These are phyloP conservation scores for Seriola quinqueradiata DNA, from an alignment of 2,113 vertebrate genomes.

Conservation along the genomic window DNA sequence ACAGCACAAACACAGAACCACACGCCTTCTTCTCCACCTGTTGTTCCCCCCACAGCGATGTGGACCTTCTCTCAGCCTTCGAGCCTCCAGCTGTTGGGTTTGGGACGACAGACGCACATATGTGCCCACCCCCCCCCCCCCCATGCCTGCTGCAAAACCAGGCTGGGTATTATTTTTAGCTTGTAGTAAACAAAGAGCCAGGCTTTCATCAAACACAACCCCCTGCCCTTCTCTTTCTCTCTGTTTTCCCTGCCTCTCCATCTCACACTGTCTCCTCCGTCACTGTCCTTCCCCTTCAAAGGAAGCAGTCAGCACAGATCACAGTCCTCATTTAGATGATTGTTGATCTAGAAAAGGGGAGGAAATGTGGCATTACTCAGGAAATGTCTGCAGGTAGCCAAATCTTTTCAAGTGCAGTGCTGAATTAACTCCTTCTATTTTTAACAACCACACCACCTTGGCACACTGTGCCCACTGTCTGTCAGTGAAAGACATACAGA, in stretches of 20 bases:
- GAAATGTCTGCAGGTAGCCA: constrained; percentile 73
- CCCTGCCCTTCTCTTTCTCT: constrained; percentile 23
- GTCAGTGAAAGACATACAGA: constrained; percentile 25
- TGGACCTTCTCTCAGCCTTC: constrained; percentile 36
- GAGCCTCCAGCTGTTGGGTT: constrained; percentile 71
- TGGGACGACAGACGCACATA: constrained; percentile 57
- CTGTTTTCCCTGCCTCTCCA: constrained; percentile 12
- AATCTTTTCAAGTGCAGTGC: constrained; percentile 56
- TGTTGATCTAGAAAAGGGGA: constrained; percentile 59
- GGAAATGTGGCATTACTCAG: constrained; percentile 60
- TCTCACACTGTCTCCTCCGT: constrained; percentile 24
- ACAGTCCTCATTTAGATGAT: constrained; percentile 59
- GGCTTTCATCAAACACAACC: constrained; percentile 61
- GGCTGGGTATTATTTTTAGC: constrained; percentile 80
- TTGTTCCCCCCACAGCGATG: constrained; percentile 47
- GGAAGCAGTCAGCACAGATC: constrained; percentile 64
- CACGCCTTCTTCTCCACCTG: constrained; percentile 66
- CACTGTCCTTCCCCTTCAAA: constrained; percentile 42
- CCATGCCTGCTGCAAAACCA: constrained; percentile 49
- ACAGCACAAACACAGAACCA: constrained; percentile 55
- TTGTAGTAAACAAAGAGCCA: constrained; percentile 74
- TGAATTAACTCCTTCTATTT: constrained; percentile 69
- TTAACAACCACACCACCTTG: constrained; percentile 44
- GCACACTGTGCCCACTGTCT: constrained; percentile 55
- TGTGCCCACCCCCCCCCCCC: constrained; percentile 13